phyloP scores from a whole-genome alignment of 2,888 invertebrate species.

The Acheta domesticus region DNA sequence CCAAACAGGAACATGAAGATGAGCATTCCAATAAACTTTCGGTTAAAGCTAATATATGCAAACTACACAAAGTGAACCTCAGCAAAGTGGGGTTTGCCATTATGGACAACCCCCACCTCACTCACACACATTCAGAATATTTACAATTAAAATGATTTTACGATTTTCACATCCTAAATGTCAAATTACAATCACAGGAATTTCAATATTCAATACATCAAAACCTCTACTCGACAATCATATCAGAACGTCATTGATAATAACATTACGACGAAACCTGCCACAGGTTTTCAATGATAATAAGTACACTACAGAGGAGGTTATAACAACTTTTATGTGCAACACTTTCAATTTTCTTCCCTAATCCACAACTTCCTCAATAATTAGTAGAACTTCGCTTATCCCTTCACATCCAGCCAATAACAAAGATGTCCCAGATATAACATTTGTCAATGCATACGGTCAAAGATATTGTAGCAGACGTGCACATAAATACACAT shows the following conservation, averaged over 20 bases:
- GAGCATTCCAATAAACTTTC: conserved; percentile 56
- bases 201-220: too few species aligned
- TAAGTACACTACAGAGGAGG: too few species aligned
- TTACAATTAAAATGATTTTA: background rate
- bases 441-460: background rate
- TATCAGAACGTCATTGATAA: too few species aligned
- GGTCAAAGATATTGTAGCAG: background rate
- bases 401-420: too few species aligned
- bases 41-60: background rate
- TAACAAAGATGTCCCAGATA: background rate
- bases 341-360: too few species aligned
- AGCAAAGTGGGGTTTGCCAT: conserved; percentile 27
- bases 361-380: too few species aligned
- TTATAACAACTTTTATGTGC: too few species aligned
- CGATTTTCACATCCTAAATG: background rate
- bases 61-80: conserved; percentile 12
- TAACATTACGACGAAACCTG: too few species aligned
- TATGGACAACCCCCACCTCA: conserved; percentile 21
- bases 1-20: conserved; percentile 67
- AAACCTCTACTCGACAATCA: too few species aligned
- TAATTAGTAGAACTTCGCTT: too few species aligned
- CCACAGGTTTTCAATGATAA: too few species aligned
- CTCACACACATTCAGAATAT: background rate
- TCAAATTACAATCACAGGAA: background rate
- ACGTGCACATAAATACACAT: background rate